Evolutionary conservation across 2,888 invertebrate species (phyloP), one percentile per base, ranked within the genome.

Genomic region (Tupiocoris notatus): DNA sequence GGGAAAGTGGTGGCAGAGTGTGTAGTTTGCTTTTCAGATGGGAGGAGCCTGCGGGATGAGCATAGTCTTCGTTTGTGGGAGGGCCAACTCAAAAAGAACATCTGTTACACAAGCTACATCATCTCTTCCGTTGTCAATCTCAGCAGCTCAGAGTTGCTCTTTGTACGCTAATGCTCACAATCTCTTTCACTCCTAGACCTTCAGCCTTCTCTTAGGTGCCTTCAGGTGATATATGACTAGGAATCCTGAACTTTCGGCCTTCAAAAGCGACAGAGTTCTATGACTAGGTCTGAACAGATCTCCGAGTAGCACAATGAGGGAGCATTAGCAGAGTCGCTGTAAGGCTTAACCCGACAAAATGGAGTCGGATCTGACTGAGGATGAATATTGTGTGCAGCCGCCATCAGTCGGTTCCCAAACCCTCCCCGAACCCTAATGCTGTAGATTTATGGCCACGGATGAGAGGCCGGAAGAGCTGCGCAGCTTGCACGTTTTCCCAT

Each of bases 401-500:
- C 12, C 39, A 39, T 12, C 3, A 39, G 3, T 39, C 3, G 39
- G 39, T 39, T 39, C 39, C 6, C 39, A 39, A 12, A 12, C 39
- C 39, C 12, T 39, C 39, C 39, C 39, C 39, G 6, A 39, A 39
- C 39, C 39, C 39, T 39, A 12, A 39, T 39, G 12, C 39, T 39
- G 39, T 25, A 59, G 70, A 70, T 70, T 70, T 70, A 70, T 70
- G 70, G 25, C 68, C 70, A 25, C 70, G 21, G 70, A 59, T 70
- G 70, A 70, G 58, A 18, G 24, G 70, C 54, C 70, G 57, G 67
- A 58, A 59, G 39, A 39, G 12, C 3, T 39, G 20, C n/a, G 25
- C 65, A 65, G 65, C 17, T 39, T 65, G 65, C 65, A n/a, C 39
- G 39, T 65, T 65, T 64, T 39, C 65, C 65, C 22, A 22, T 12